A percentile compares a stretch with the other conserved stretches of the same genome.
Conservation (phyloP, 2,797 vertebrate species). For the Carcharodon carcharias region DNA sequence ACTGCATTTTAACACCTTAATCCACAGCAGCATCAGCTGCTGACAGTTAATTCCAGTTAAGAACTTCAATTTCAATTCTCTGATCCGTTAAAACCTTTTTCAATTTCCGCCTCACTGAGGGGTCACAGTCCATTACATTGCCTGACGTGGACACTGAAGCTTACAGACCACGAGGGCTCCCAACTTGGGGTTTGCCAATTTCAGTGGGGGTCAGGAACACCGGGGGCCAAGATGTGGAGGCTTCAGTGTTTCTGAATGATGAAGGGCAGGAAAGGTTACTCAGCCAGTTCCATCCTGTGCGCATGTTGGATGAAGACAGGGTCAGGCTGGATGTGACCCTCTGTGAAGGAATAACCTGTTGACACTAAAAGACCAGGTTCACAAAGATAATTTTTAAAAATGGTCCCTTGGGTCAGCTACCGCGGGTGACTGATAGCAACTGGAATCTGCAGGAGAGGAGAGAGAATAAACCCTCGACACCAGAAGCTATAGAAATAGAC, state of each 20-base stretch:
- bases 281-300: not conserved
- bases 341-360: not conserved
- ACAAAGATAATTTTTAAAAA: not conserved
- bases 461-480: not conserved
- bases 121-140: not conserved
- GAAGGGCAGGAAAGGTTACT: not conserved
- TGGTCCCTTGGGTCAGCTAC: not conserved
- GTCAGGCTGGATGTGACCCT: not conserved
- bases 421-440: not conserved
- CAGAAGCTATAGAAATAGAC: not conserved
- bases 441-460: not conserved
- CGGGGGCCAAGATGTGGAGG: too few relatives aligned
- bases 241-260: too few relatives aligned
- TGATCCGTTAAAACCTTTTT: not conserved
- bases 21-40: not conserved
- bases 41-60: constrained; percentile 9
- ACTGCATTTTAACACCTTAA: not conserved
- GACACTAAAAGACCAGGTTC: not conserved
- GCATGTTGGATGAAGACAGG: not conserved
- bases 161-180: not conserved
- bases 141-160: not conserved
- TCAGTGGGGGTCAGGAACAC: not conserved
- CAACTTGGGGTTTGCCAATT: not conserved
- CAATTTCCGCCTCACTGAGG: not conserved
- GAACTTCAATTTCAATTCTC: not conserved